Conservation (phyloP, 35 echinoderm and acorn worm genomes). For the Lytechinus variegatus region DNA sequence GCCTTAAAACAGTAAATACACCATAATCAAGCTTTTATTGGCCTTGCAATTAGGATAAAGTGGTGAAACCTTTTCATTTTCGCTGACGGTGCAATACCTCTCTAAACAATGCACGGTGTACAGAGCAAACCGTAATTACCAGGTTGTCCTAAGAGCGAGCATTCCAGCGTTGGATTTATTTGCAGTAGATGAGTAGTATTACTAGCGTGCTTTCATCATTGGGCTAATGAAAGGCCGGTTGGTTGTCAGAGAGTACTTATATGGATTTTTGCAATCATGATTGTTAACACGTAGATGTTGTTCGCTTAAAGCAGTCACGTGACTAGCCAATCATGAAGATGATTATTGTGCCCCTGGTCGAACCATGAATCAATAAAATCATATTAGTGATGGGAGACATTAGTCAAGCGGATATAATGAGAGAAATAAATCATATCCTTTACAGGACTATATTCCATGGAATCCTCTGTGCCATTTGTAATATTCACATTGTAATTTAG, state of each 20-base stretch:
- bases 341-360: not conserved
- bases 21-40: not conserved
- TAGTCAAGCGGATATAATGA: not conserved
- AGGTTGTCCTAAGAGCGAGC: not conserved
- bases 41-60: not conserved
- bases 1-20: not conserved
- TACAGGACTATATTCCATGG: not conserved
- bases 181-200: not conserved
- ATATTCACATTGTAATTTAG: not conserved
- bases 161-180: slow-evolving; percentile 4
- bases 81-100: not conserved
- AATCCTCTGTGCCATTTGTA: not conserved
- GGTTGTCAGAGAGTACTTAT: not conserved
- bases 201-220: not conserved
- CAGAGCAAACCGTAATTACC: slow-evolving; percentile 10
- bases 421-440: not conserved
- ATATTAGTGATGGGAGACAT: not conserved
- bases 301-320: not conserved
- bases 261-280: slow-evolving; percentile 5
- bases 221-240: not conserved
- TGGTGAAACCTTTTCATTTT: not conserved
- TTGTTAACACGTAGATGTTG: slow-evolving; percentile 4
- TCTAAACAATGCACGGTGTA: not conserved
- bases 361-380: not conserved
- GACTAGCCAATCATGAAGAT: not conserved